phyloP scores from a whole-genome alignment of 2,113 vertebrate species.

The Eidolon helvum region DNA sequence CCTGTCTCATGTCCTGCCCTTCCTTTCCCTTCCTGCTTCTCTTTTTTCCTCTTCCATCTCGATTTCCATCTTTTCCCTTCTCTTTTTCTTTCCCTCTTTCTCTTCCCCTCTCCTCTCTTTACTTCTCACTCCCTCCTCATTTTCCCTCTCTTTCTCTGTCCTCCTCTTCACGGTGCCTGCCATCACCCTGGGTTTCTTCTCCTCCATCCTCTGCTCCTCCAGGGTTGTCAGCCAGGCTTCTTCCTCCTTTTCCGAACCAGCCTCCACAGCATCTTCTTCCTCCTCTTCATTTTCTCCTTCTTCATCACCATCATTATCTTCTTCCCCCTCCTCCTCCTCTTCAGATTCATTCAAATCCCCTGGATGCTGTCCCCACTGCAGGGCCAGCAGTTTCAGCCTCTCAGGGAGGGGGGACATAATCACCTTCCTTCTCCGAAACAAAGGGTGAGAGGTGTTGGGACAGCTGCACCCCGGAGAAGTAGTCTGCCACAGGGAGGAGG shows the following conservation, averaged over 20 bases:
- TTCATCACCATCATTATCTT: rapidly evolving
- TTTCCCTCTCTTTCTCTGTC: not conserved
- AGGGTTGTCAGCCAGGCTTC: conserved; percentile 89
- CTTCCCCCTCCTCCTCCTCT: conserved; percentile 32
- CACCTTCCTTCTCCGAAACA: conserved; percentile 94
- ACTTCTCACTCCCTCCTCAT: not conserved
- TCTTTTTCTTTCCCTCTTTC: not conserved
- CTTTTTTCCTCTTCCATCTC: not conserved
- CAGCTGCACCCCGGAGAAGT: conserved; percentile 91
- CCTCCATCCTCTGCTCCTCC: conserved; percentile 88
- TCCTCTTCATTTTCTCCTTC: conserved; percentile 1
- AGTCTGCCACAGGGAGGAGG: conserved; percentile 91
- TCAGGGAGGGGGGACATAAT: conserved; percentile 95
- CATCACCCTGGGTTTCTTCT: conserved; percentile 76
- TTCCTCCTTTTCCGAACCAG: conserved; percentile 86
- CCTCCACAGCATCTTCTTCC: conserved; percentile 78
- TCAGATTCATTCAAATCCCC: conserved; percentile 75
- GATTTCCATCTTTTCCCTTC: no score
- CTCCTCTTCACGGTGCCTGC: not conserved
- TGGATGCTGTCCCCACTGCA: conserved; percentile 92
- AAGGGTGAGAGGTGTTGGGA: conserved; percentile 97
- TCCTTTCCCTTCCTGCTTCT: no score
- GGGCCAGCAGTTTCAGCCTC: conserved; percentile 92
- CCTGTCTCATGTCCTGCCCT: not conserved
- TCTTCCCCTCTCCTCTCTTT: no score